Conservation (phyloP, 2,797 vertebrate genomes). For the Pseudotriccus pelzelni region DNA sequence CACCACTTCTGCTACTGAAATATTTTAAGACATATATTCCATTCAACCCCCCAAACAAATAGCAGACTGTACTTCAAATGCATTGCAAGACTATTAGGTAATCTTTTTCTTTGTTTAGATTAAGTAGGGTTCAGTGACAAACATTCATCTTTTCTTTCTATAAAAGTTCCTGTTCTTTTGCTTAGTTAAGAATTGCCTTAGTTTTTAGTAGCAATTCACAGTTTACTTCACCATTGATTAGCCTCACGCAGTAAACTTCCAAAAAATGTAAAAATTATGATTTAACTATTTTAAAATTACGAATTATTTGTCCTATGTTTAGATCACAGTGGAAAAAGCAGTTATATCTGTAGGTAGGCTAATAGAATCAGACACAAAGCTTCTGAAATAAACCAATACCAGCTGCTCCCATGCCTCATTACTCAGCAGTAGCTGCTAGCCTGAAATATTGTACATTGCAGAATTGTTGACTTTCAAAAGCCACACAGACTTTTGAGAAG, state of each 20-base stretch:
- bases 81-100: slow-evolving; percentile 89
- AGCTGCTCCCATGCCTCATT: slow-evolving; percentile 72
- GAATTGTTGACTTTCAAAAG: slow-evolving; percentile 57
- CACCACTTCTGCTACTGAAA: slow-evolving; percentile 73
- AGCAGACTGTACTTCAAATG: slow-evolving; percentile 86
- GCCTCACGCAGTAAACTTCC: slow-evolving; percentile 34
- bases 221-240: slow-evolving; percentile 30
- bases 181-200: slow-evolving; percentile 27
- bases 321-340: slow-evolving; percentile 54
- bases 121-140: slow-evolving; percentile 75
- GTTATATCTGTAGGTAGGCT: slow-evolving; percentile 66
- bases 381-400: slow-evolving; percentile 75
- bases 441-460: slow-evolving; percentile 49
- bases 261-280: slow-evolving; percentile 33
- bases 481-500: slow-evolving; percentile 63
- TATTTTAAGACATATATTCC: slow-evolving; percentile 81
- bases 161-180: slow-evolving; percentile 68
- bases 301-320: slow-evolving; percentile 51
- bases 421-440: slow-evolving; percentile 62
- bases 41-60: slow-evolving; percentile 86
- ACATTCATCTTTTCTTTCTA: slow-evolving; percentile 77
- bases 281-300: slow-evolving; percentile 62
- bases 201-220: background rate
- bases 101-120: slow-evolving; percentile 82
- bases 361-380: slow-evolving; percentile 71